phyloP scores from a whole-genome alignment of 1,140 invertebrate genomes.

The Sarcophaga peregrina region DNA sequence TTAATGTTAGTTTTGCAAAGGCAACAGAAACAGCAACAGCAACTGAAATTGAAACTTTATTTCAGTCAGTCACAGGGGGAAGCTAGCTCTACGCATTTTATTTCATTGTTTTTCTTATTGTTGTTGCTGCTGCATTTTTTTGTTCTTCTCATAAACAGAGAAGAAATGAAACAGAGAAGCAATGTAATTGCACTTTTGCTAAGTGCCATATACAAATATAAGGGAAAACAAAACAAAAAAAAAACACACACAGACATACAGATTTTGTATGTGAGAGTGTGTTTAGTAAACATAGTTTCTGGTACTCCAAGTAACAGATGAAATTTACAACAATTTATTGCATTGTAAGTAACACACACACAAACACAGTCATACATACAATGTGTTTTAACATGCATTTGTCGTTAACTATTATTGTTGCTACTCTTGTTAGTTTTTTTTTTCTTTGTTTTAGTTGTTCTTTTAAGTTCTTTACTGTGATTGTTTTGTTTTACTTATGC shows the following conservation, averaged over 20 bases:
- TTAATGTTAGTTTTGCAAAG: background rate
- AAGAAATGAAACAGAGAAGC: background rate
- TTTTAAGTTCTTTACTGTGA: too few relatives aligned
- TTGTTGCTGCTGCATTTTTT: background rate
- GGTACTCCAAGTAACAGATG: constrained; percentile 1
- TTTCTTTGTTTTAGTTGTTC: too few relatives aligned
- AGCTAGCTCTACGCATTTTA: constrained; percentile 28
- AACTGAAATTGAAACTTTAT: background rate
- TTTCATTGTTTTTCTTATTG: background rate
- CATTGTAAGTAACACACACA: background rate
- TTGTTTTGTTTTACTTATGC: background rate
- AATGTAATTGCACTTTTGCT: constrained; percentile 38
- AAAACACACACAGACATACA: background rate
- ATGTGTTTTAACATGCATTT: background rate
- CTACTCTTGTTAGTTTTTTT: background rate
- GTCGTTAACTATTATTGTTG: constrained; percentile 7
- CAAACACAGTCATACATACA: background rate
- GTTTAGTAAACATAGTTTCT: too few relatives aligned
- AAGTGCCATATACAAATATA: constrained; percentile 8
- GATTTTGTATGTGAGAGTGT: background rate
- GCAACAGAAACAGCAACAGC: constrained; percentile 18
- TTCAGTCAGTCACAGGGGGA: background rate
- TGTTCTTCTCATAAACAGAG: background rate
- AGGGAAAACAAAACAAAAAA: background rate
- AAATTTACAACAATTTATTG: constrained; percentile 40